Conservation (phyloP, 2,888 invertebrate species). For the Pammene fasciana region DNA sequence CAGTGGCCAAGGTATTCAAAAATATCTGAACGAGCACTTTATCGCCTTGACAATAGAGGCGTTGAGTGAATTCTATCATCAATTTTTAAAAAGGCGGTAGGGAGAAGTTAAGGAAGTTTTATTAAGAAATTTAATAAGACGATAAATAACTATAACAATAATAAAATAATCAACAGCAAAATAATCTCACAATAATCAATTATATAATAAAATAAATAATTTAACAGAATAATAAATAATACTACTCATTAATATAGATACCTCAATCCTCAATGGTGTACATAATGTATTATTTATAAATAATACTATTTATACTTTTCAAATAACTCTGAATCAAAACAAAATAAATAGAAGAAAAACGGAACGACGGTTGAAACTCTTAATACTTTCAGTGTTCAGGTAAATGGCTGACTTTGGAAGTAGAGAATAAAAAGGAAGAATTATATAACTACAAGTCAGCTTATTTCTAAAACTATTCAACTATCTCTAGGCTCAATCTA, state of each 20-base stretch:
- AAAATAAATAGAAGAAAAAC: background rate
- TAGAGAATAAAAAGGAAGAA: conserved; percentile 15
- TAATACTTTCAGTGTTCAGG: no score
- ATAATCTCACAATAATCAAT: conserved; percentile 12
- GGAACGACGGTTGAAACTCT: no score
- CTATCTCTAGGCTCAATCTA: conserved; percentile 10
- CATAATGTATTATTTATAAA: no score
- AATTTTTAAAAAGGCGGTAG: no score
- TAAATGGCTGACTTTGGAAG: conserved; percentile 28
- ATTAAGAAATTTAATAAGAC: no score
- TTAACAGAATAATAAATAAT: conserved; percentile 13
- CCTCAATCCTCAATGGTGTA: no score
- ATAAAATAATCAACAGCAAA: background rate
- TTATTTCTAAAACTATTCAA: conserved; percentile 1
- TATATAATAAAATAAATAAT: background rate
- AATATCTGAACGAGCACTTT: no score
- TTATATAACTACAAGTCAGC: conserved; percentile 8
- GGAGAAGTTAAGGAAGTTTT: no score
- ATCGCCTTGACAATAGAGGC: no score
- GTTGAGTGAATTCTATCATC: no score
- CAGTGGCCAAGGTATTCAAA: no score
- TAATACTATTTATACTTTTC: background rate
- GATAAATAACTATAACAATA: background rate
- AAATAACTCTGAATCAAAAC: background rate
- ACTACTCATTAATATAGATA: background rate